Percentiles rank a stretch among this genome's conserved stretches.
Conservation (phyloP, 2,113 vertebrate species). For the Catharus fuscescens region DNA sequence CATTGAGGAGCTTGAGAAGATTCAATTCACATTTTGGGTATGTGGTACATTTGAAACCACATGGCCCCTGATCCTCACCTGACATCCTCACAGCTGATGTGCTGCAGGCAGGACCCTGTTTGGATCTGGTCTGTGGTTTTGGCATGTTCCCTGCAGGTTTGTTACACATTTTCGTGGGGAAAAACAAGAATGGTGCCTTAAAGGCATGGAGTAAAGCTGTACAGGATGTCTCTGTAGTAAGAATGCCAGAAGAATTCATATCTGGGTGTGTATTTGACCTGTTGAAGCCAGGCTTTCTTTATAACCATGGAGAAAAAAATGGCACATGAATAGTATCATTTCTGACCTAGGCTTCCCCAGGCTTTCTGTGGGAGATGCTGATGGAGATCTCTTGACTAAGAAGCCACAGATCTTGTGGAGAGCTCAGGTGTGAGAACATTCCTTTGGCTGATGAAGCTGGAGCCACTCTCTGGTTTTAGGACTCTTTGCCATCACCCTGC, state of each 20-base stretch:
- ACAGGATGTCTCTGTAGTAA: not conserved
- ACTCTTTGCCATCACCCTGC: not conserved
- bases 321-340: not conserved
- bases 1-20: not conserved
- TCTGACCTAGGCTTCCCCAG: not conserved
- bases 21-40: fast-evolving
- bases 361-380: not conserved
- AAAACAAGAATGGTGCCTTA: not conserved
- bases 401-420: not conserved
- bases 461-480: not conserved
- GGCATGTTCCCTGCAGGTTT: not conserved
- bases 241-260: not conserved
- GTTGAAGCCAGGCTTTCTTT: not conserved
- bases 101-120: not conserved
- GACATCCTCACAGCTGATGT: not conserved
- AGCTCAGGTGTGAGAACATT: not conserved
- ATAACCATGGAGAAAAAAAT: not conserved
- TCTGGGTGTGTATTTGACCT: not conserved
- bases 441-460: not conserved
- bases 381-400: not conserved
- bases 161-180: not conserved
- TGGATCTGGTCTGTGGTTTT: not conserved
- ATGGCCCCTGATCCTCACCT: not conserved
- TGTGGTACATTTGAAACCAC: not conserved
- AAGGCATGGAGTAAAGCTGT: not conserved